Conservation (phyloP, 2,888 invertebrate species). For the Yponomeuta malinellus region DNA sequence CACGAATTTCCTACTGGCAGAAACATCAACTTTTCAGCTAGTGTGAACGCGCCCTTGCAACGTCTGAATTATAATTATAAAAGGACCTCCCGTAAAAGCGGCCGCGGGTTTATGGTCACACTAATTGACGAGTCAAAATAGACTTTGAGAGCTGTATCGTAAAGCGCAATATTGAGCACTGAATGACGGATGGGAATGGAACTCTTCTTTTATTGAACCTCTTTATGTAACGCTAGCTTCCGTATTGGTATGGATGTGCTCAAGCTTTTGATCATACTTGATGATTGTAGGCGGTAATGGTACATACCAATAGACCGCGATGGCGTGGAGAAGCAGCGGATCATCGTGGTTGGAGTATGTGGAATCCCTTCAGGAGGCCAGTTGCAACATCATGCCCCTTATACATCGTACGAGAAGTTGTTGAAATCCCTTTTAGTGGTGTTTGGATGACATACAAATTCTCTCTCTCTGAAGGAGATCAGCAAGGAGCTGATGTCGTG, state of each 20-base stretch:
- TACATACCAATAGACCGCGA: too few species aligned
- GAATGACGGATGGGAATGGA: not conserved
- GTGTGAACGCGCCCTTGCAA: not conserved
- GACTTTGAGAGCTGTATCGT: conserved; percentile 52
- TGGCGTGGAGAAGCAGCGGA: too few species aligned
- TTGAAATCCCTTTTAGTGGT: too few species aligned
- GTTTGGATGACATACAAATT: too few species aligned
- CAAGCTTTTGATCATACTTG: not conserved
- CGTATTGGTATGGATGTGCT: not conserved
- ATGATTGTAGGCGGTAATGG: too few species aligned
- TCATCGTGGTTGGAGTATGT: too few species aligned
- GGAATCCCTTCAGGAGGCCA: too few species aligned
- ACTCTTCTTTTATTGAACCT: not conserved
- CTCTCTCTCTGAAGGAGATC: too few species aligned
- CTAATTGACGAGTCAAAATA: conserved; percentile 65
- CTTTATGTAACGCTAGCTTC: not conserved
- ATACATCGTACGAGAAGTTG: too few species aligned
- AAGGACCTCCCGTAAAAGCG: conserved; percentile 53
- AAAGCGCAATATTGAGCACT: conserved; percentile 26
- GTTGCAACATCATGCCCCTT: too few species aligned
- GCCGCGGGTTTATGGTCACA: conserved; percentile 48
- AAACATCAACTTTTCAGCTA: not conserved
- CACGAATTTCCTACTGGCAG: not conserved
- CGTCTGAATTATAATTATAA: conserved; percentile 11
- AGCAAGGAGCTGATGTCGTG: too few species aligned